Evolutionary conservation across 2,888 invertebrate species (phyloP).

Genomic region (Drosophila robusta): DNA sequence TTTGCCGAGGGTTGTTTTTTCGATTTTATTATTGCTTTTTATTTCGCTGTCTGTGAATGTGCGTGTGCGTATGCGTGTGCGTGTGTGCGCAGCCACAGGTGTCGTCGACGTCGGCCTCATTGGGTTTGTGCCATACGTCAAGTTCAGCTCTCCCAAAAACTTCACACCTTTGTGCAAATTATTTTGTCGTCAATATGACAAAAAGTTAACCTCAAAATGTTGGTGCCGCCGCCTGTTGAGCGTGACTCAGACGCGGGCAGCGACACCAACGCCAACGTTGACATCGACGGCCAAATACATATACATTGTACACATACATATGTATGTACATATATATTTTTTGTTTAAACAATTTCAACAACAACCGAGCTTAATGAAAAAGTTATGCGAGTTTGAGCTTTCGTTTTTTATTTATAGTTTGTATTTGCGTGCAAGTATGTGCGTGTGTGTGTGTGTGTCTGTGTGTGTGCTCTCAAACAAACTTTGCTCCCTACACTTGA

Average conservation of each 20-base stretch:
- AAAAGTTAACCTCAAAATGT: constrained; percentile 73
- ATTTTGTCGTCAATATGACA: constrained; percentile 69
- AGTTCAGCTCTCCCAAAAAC: constrained; percentile 66
- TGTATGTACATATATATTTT: constrained; percentile 6
- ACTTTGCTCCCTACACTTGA: constrained; percentile 81
- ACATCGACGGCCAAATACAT: constrained; percentile 27
- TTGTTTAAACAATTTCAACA: constrained; percentile 62
- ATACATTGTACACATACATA: too few species aligned
- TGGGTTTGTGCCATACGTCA: constrained; percentile 52
- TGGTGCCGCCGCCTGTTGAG: constrained; percentile 61
- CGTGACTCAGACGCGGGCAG: constrained; percentile 58
- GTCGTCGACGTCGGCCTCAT: constrained; percentile 48
- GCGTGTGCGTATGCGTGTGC: not conserved
- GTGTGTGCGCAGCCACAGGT: constrained; percentile 66
- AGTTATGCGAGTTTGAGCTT: constrained; percentile 56
- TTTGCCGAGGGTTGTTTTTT: constrained; percentile 57
- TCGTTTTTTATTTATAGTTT: constrained; percentile 44
- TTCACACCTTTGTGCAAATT: constrained; percentile 76
- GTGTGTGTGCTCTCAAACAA: constrained; percentile 69
- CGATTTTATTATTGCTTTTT: constrained; percentile 32
- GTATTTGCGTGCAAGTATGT: constrained; percentile 5
- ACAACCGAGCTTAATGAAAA: constrained; percentile 56
- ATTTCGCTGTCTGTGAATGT: not conserved
- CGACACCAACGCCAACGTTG: constrained; percentile 1
- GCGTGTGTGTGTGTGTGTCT: constrained; percentile 32